phyloP scores from a whole-genome alignment of 1,140 invertebrate genomes.

The Drosophila dunni region DNA sequence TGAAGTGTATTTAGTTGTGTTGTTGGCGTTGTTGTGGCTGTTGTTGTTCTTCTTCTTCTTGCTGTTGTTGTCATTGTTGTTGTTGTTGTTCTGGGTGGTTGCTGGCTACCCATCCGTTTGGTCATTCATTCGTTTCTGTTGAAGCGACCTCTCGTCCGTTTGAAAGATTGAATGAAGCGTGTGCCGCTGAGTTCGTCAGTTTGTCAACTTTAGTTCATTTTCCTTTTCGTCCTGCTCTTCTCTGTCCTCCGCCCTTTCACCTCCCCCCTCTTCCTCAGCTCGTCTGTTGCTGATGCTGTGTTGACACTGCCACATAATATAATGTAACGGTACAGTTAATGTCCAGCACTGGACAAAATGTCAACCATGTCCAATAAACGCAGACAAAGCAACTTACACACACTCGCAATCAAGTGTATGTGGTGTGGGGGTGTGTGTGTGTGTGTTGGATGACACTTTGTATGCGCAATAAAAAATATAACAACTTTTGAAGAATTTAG shows the following conservation, averaged over 20 bases:
- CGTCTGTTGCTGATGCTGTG: conserved; percentile 64
- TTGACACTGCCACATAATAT: conserved; percentile 81
- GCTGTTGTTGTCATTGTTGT: conserved; percentile 37
- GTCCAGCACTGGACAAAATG: conserved; percentile 71
- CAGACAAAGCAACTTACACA: conserved; percentile 47
- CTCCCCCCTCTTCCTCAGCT: not conserved
- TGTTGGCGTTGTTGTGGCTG: conserved; percentile 47
- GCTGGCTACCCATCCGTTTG: conserved; percentile 31
- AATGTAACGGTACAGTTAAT: conserved; percentile 74
- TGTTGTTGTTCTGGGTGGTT: conserved; percentile 15
- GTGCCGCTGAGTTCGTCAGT: conserved; percentile 51
- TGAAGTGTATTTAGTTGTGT: conserved; percentile 83
- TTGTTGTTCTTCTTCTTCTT: conserved; percentile 43
- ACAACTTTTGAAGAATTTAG: conserved; percentile 32
- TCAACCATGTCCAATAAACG: conserved; percentile 72
- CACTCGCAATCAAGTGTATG: not conserved
- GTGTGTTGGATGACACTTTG: conserved; percentile 26
- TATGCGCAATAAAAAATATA: conserved; percentile 34
- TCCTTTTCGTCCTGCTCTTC: conserved; percentile 14
- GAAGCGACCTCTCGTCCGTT: conserved; percentile 13
- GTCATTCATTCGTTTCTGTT: conserved; percentile 58
- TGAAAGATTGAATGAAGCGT: conserved; percentile 77
- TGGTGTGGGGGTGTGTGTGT: not conserved
- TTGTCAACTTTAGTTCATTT: conserved; percentile 55
- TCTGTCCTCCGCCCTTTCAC: not conserved